Conservation (phyloP, 1,140 invertebrate genomes). For the Teleopsis dalmanni region DNA sequence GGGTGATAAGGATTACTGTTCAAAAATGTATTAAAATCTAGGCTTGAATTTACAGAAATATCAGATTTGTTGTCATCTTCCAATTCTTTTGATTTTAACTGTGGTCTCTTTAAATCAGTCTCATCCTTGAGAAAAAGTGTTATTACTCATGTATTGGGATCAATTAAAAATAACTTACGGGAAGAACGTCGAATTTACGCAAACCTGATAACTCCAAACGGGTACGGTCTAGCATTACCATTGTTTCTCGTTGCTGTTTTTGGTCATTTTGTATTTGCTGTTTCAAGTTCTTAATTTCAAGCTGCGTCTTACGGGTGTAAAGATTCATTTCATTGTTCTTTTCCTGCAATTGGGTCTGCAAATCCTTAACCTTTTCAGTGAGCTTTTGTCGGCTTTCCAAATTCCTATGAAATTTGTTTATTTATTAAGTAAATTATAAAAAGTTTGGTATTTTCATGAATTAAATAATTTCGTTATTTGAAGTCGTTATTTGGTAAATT, state of each 20-base stretch:
- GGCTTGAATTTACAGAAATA: no score
- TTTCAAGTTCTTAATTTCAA: conserved; percentile 64
- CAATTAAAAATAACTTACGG: conserved; percentile 21
- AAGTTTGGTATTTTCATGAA: not conserved
- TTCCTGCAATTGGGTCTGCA: conserved; percentile 56
- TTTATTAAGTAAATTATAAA: not conserved
- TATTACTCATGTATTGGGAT: no score
- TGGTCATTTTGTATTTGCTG: conserved; percentile 62
- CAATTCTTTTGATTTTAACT: no score
- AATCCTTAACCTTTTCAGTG: conserved; percentile 53
- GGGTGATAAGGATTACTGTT: no score
- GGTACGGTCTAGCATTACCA: conserved; percentile 57
- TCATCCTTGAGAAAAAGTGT: no score
- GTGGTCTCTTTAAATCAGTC: no score
- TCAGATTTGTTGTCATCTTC: no score
- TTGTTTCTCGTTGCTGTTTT: conserved; percentile 59
- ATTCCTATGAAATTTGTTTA: conserved; percentile 45
- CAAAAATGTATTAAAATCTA: no score
- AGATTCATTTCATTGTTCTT: conserved; percentile 62
- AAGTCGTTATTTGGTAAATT: not conserved
- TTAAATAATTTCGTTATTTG: not conserved
- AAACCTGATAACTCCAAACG: conserved; percentile 41
- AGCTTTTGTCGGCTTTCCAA: conserved; percentile 65
- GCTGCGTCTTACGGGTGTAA: conserved; percentile 56
- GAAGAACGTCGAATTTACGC: conserved; percentile 35